A percentile compares a stretch with the other conserved stretches of the same genome.
phyloP scores from a whole-genome alignment of 2,113 vertebrate genomes.

The Sterna hirundo region DNA sequence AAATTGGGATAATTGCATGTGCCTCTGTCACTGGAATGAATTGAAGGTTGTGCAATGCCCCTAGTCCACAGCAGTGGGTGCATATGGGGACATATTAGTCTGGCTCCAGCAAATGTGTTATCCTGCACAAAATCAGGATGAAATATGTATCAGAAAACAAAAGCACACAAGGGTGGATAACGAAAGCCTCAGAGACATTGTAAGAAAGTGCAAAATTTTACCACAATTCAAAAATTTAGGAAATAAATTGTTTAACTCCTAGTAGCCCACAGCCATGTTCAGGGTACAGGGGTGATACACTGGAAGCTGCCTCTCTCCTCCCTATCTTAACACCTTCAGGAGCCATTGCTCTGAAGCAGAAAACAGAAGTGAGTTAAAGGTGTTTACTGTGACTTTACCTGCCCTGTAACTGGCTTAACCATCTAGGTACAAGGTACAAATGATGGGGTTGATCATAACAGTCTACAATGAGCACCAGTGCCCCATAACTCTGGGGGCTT shows the following conservation, averaged over 20 bases:
- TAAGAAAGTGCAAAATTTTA: background rate
- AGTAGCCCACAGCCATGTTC: background rate
- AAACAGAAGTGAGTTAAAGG: background rate
- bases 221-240: background rate
- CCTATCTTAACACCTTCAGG: background rate
- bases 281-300: background rate
- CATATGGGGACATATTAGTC: background rate
- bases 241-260: background rate
- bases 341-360: background rate
- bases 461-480: background rate
- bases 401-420: background rate
- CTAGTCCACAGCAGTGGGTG: background rate
- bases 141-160: background rate
- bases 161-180: background rate
- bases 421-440: background rate
- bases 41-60: background rate
- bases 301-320: background rate
- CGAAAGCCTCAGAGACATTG: background rate
- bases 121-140: background rate
- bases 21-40: background rate
- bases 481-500: background rate
- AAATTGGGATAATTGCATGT: background rate
- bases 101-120: background rate
- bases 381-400: background rate
- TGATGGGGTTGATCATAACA: background rate